These are phyloP conservation scores for Centropyge bicolor DNA, from an alignment of 2,797 vertebrate species.

Conservation along the genomic window DNA sequence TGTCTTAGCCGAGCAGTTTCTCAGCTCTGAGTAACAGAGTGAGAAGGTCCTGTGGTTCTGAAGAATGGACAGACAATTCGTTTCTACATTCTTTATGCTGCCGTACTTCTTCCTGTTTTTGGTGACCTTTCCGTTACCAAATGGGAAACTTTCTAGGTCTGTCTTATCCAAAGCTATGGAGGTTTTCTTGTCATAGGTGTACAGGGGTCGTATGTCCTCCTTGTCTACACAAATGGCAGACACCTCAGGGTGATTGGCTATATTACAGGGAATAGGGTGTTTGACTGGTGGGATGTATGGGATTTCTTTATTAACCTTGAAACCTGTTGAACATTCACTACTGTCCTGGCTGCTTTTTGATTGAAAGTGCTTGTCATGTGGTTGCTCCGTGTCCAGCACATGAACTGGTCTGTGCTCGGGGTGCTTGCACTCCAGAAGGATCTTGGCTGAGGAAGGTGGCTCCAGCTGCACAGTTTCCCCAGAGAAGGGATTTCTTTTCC, in stretches of 20 bases:
- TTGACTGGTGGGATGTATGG: conserved; percentile 90
- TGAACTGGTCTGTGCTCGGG: conserved; percentile 91
- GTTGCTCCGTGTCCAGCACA: conserved; percentile 89
- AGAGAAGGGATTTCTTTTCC: conserved; percentile 92
- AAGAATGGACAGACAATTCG: conserved; percentile 84
- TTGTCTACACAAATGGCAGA: conserved; percentile 87
- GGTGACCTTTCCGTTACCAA: conserved; percentile 87
- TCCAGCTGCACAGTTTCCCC: conserved; percentile 91
- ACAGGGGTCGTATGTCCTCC: conserved; percentile 85
- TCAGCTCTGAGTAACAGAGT: conserved; percentile 84
- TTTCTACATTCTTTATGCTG: conserved; percentile 92
- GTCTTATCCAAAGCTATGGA: conserved; percentile 83
- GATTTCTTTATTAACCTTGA: conserved; percentile 92
- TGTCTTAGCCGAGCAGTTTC: conserved; percentile 78
- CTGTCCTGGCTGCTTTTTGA: conserved; percentile 86
- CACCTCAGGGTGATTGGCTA: conserved; percentile 86
- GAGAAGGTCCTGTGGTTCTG: conserved; percentile 85
- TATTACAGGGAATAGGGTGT: conserved; percentile 89
- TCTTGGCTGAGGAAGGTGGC: conserved; percentile 92
- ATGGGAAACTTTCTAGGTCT: conserved; percentile 88
- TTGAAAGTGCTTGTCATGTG: conserved; percentile 90
- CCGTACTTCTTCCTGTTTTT: conserved; percentile 91
- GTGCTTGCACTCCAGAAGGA: conserved; percentile 93
- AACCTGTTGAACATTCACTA: conserved; percentile 89
- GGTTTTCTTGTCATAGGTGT: conserved; percentile 87